Base-by-base conservation (phyloP, 2,113 vertebrate genomes). In the Sceloporus undulatus region DNA sequence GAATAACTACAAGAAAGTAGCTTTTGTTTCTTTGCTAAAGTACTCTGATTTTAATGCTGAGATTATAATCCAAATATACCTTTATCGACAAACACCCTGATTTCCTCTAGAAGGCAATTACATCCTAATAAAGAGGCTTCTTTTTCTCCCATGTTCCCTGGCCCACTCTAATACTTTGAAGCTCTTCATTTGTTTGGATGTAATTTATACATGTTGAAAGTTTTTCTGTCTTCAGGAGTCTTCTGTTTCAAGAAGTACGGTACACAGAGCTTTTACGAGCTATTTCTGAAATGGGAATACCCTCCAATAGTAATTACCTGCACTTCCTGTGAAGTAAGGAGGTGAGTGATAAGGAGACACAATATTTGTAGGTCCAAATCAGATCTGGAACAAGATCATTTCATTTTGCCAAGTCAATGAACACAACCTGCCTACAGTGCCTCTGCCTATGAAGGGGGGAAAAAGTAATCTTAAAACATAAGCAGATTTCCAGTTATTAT, bases 131-230 rank as follows among this genome's bases (percentile, higher is more conserved):
- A 79, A 91, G 91, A 87, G 86, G 90, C n/a, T 83, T 56, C 42
- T 77, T 94, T 62, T 95, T 93, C 93, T 90, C 59, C 54, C 0
- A 7, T 90, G 90, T 88, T 93, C 89, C 92, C 89, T 88, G 79
- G 84, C 74, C 78, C 16, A 0, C 38, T 87, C 78, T 40, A 4
- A 70, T 0, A 54, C 97, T 98, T 98, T 98, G 97, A 98, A 98
- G 98, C 96, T 95, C 96, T 96, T 90, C 95, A 95, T 96, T 97
- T 95, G 96, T 94, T 85, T 90, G 87, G 92, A 94, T 95, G 95
- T 97, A 97, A 98, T 98, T 96, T 97, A 97, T 92, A 88, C 91
- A 90, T 8, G 98, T 97, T 98, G 98, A 99, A 97, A 98, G 97
- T 94, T 23, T 2, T n/a, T 79, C 94, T 95, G 90, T 97, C 96